Conservation (phyloP, 2,797 vertebrate genomes). For the Chiloscyllium punctatum region DNA sequence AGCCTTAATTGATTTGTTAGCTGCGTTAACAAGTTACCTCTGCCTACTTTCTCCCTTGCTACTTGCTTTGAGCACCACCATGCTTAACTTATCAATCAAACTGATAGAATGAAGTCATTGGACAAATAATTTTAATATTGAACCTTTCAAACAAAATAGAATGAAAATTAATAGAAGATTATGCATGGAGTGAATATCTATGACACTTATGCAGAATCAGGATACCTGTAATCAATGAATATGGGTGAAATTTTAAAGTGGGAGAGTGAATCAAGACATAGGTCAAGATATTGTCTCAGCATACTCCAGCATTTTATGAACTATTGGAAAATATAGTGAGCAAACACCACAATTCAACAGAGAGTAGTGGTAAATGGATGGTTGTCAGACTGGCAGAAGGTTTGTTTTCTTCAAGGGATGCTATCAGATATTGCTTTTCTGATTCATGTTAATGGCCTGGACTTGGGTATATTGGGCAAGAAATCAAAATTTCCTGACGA, state of each 20-base stretch:
- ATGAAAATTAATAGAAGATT: background rate
- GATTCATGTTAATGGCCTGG: background rate
- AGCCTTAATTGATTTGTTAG: too few species aligned
- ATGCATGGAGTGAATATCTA: background rate
- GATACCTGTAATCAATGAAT: background rate
- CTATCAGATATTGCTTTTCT: background rate
- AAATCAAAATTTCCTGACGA: background rate
- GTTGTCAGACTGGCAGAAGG: background rate
- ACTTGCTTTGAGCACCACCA: too few species aligned
- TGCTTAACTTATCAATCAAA: background rate
- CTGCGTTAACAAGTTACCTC: too few species aligned
- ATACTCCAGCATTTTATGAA: background rate
- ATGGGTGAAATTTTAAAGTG: too few species aligned
- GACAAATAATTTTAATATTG: background rate
- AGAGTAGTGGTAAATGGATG: background rate
- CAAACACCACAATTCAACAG: too few species aligned
- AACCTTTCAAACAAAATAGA: background rate
- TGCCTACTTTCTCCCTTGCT: too few species aligned
- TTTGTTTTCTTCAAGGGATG: background rate
- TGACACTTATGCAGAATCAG: background rate
- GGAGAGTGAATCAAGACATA: background rate
- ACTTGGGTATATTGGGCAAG: background rate
- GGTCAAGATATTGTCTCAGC: background rate
- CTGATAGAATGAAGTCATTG: background rate
- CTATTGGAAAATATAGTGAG: background rate